phyloP scores from a whole-genome alignment of 2,797 vertebrate species.

The Orestias chungarensis region DNA sequence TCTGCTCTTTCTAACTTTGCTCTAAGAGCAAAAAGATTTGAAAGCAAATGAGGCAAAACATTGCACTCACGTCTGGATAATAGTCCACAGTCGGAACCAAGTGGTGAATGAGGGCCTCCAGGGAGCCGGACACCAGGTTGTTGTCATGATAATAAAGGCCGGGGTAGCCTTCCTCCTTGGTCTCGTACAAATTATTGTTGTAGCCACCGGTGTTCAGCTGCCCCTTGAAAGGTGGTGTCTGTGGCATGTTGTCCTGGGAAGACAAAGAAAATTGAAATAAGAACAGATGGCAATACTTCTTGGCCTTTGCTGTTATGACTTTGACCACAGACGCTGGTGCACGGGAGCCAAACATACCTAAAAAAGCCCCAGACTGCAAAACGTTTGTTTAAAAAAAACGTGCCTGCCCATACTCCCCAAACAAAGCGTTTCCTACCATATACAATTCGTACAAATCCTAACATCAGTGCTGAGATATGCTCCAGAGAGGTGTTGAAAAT shows the following conservation, averaged over 20 bases:
- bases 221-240: constrained; percentile 88
- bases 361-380: constrained; percentile 41
- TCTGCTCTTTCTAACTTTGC: constrained; percentile 11
- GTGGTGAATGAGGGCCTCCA: constrained; percentile 94
- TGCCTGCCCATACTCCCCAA: constrained; percentile 26
- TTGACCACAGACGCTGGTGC: constrained; percentile 17
- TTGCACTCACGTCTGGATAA: constrained; percentile 90
- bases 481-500: background rate
- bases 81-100: constrained; percentile 91
- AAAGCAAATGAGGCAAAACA: background rate
- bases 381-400: constrained; percentile 35
- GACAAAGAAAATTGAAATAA: constrained; percentile 19
- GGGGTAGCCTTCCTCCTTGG: constrained; percentile 83
- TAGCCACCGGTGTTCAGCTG: constrained; percentile 87
- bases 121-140: constrained; percentile 90
- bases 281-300: background rate
- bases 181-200: constrained; percentile 88
- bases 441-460: constrained; percentile 8
- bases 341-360: constrained; percentile 14
- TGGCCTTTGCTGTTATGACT: background rate
- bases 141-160: constrained; percentile 91
- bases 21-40: background rate
- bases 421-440: constrained; percentile 34
- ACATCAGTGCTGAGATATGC: background rate
- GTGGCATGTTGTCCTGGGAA: constrained; percentile 90